Evolutionary conservation across 1,140 invertebrate species (phyloP).

Genomic region (Subanguina moxae): DNA sequence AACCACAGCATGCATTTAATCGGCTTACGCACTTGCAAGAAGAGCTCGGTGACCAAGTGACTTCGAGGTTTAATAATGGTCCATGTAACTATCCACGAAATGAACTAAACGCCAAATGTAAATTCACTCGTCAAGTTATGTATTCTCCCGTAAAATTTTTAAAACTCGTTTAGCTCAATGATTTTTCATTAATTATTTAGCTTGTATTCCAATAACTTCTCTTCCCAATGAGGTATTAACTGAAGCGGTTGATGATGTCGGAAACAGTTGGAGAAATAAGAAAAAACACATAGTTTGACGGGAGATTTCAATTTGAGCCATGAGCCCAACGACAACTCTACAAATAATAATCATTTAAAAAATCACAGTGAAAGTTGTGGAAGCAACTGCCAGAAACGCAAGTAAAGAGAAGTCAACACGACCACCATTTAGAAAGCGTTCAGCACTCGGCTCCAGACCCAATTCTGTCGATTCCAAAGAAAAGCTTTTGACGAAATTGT

Average conservation of each 20-base stretch:
- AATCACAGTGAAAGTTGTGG: background rate
- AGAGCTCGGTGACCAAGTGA: slow-evolving; percentile 9
- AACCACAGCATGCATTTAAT: slow-evolving; percentile 13
- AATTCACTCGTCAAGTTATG: too few relatives aligned
- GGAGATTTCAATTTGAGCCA: too few relatives aligned
- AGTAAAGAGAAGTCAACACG: background rate
- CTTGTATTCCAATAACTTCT: too few relatives aligned
- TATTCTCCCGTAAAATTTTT: too few relatives aligned
- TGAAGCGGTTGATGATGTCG: too few relatives aligned
- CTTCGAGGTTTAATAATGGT: slow-evolving; percentile 2
- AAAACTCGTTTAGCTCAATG: too few relatives aligned
- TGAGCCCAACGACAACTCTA: too few relatives aligned
- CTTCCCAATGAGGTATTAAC: too few relatives aligned
- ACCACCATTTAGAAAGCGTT: slow-evolving; percentile 5
- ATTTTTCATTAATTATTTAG: too few relatives aligned
- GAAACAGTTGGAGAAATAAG: too few relatives aligned
- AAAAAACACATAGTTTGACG: too few relatives aligned
- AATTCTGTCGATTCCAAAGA: background rate
- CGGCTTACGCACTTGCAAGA: slow-evolving; percentile 5
- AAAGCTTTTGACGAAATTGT: slow-evolving; percentile 7
- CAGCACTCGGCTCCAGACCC: background rate
- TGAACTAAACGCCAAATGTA: background rate
- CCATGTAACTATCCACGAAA: slow-evolving; percentile 4
- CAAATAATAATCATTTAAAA: too few relatives aligned
- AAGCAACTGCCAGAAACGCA: background rate